Percentiles rank a stretch among this genome's conserved stretches.
phyloP scores from a whole-genome alignment of 2,113 vertebrate genomes.

The Otus sunia region DNA sequence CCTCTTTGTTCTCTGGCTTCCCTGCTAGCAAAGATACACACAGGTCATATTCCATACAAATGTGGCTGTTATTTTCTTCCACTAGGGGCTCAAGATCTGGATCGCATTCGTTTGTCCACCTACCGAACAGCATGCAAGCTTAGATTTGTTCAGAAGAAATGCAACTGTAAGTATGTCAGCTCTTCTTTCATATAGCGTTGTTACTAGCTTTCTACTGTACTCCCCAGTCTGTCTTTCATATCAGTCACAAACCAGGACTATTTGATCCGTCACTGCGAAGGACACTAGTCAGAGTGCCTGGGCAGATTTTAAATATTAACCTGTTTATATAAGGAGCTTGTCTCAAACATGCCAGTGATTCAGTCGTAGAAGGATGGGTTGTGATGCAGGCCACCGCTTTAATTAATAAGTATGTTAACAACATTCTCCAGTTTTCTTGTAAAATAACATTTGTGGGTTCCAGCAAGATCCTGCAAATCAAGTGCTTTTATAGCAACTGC shows the following conservation, averaged over 20 bases:
- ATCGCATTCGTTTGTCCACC: constrained; percentile 95
- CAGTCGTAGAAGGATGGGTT: neutral
- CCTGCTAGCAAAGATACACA: neutral
- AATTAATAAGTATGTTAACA: neutral
- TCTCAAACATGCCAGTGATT: neutral
- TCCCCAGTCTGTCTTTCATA: neutral
- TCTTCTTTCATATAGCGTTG: neutral
- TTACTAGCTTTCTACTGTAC: neutral
- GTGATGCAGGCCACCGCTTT: neutral
- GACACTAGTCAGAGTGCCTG: neutral
- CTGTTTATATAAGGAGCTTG: neutral
- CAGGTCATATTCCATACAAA: neutral
- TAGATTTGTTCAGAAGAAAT: constrained; percentile 98
- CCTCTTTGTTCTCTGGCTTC: neutral
- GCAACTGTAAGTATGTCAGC: constrained; percentile 87
- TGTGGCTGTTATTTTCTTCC: constrained; percentile 41
- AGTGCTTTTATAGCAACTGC: neutral
- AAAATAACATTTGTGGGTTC: neutral
- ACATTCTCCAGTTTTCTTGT: neutral
- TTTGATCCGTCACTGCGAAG: neutral
- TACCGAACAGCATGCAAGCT: constrained; percentile 98
- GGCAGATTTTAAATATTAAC: neutral
- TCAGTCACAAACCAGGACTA: neutral
- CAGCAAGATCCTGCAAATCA: neutral
- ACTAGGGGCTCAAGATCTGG: constrained; percentile 94